Evolutionary conservation across 1,140 invertebrate species (phyloP).

Genomic region (Gerris buenoi): DNA sequence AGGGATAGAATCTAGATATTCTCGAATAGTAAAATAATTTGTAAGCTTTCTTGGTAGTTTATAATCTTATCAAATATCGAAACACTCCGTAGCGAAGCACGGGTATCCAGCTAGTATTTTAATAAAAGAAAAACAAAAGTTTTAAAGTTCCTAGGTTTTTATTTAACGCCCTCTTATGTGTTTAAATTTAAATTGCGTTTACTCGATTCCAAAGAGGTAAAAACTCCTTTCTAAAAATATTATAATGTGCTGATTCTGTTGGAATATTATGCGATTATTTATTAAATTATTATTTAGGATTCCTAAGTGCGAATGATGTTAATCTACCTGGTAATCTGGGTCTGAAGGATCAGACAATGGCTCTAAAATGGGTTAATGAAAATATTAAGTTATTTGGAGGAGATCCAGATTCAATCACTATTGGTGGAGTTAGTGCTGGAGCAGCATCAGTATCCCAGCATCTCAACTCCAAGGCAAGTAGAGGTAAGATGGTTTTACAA

Average conservation of each 20-base stretch:
- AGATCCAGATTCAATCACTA: background rate
- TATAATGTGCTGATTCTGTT: background rate
- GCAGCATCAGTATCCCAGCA: background rate
- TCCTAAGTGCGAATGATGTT: background rate
- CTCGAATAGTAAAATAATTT: too few relatives aligned
- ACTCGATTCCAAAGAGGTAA: background rate
- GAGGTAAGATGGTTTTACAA: background rate
- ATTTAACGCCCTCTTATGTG: background rate
- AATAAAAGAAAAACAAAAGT: background rate
- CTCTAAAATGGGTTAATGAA: background rate
- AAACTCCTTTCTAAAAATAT: background rate
- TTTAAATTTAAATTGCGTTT: background rate
- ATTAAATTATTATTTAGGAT: constrained; percentile 1
- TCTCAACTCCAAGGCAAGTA: background rate
- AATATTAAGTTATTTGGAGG: constrained; percentile 5
- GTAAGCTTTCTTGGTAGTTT: too few relatives aligned
- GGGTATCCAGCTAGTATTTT: background rate
- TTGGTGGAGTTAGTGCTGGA: background rate
- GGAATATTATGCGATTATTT: too few relatives aligned
- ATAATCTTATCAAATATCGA: too few relatives aligned
- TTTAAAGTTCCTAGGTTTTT: background rate
- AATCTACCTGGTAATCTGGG: constrained; percentile 1
- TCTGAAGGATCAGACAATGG: constrained; percentile 5
- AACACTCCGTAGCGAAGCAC: too few relatives aligned
- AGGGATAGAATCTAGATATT: too few relatives aligned